A percentile compares a stretch with the other conserved stretches of the same genome.
phyloP scores from a whole-genome alignment of 2,113 vertebrate genomes.

The Corythoichthys intestinalis region DNA sequence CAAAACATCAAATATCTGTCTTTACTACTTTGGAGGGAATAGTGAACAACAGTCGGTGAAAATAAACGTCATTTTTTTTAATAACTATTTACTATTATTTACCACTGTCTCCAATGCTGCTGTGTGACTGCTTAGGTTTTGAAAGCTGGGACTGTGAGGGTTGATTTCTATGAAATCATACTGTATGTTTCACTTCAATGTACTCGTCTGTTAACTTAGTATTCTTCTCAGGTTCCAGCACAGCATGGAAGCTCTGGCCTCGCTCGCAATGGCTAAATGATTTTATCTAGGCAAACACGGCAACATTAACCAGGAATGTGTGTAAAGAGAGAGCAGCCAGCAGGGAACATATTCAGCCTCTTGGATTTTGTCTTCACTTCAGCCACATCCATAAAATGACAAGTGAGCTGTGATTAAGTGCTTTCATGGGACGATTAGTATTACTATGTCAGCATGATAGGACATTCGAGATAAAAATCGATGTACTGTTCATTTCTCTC shows the following conservation, averaged over 20 bases:
- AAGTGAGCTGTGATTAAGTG: constrained; percentile 9
- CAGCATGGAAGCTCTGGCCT: constrained; percentile 27
- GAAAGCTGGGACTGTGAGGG: constrained; percentile 46
- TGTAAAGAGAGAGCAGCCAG: constrained; percentile 22
- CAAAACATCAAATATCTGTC: too few relatives aligned
- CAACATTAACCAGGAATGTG: constrained; percentile 60
- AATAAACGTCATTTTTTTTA: too few relatives aligned
- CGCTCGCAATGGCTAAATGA: constrained; percentile 43
- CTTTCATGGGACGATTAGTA: neutral
- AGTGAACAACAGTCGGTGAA: too few relatives aligned
- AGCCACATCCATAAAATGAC: constrained; percentile 11
- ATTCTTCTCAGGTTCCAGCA: constrained; percentile 45
- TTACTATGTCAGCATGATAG: neutral
- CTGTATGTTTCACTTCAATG: constrained; percentile 41
- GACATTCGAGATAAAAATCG: neutral
- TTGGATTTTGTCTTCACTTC: constrained; percentile 38
- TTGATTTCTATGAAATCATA: constrained; percentile 41
- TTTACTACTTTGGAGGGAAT: too few relatives aligned
- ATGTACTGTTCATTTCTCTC: neutral
- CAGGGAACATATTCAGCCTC: constrained; percentile 2
- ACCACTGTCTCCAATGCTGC: neutral
- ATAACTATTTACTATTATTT: neutral
- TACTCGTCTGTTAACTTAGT: constrained; percentile 55
- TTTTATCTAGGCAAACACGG: constrained; percentile 61
- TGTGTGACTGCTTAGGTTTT: constrained; percentile 9